Conservation (phyloP, 2,113 vertebrate species). For the Lasiurus borealis region DNA sequence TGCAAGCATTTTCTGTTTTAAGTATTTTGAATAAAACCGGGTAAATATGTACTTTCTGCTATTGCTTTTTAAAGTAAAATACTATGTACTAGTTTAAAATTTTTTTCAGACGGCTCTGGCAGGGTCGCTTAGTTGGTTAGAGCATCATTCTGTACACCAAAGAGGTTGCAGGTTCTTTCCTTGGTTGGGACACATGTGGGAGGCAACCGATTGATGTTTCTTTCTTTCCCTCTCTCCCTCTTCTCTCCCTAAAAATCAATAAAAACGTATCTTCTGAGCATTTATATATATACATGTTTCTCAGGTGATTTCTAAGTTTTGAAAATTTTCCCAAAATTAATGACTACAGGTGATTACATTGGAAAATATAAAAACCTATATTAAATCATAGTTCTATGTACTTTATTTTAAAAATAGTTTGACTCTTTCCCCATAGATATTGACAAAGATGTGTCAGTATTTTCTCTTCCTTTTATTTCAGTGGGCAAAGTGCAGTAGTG, state of each 20-base stretch:
- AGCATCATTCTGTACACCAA: neutral
- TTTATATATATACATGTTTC: neutral
- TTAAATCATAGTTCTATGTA: neutral
- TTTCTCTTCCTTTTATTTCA: neutral
- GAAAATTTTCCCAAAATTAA: neutral
- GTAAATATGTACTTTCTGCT: neutral
- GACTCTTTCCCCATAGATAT: neutral
- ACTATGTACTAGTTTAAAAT: neutral
- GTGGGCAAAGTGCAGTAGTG: fast-evolving
- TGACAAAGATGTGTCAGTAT: neutral
- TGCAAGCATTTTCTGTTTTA: neutral
- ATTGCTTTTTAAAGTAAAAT: conserved; percentile 40
- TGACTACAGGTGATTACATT: neutral
- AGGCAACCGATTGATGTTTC: no score
- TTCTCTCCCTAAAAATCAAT: no score
- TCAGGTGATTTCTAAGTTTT: neutral
- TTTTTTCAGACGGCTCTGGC: neutral
- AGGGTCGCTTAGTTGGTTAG: neutral
- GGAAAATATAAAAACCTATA: neutral
- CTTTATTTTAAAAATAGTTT: conserved; percentile 6
- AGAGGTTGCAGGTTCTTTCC: no score
- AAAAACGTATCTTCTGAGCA: neutral
- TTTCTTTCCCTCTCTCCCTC: neutral
- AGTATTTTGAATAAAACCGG: conserved; percentile 15
- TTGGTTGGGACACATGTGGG: neutral